Evolutionary conservation across 2,888 invertebrate genomes (phyloP).

Genomic region (Trichopria drosophilae): DNA sequence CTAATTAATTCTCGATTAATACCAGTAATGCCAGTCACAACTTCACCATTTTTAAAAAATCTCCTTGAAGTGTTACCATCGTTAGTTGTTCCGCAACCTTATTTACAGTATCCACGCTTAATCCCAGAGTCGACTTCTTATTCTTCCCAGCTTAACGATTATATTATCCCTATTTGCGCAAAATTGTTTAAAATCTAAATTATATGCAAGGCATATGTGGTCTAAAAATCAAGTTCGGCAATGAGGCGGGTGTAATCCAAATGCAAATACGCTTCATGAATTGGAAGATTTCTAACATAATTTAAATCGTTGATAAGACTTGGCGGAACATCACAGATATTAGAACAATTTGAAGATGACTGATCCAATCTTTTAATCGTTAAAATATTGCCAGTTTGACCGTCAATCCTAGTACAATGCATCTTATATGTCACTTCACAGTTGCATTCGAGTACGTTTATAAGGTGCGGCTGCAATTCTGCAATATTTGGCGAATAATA

Average conservation of each 20-base stretch:
- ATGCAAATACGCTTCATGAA: background rate
- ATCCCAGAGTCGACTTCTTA: constrained; percentile 1
- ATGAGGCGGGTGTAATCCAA: constrained; percentile 5
- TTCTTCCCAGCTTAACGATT: background rate
- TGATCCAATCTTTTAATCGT: too few species aligned
- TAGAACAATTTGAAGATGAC: background rate
- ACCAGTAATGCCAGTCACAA: constrained; percentile 1
- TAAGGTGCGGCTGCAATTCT: background rate
- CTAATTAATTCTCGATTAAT: constrained; percentile 2
- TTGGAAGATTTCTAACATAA: too few species aligned
- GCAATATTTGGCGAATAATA: background rate
- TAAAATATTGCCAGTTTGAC: constrained; percentile 5
- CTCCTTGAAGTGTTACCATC: constrained; percentile 11
- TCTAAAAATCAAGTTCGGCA: constrained; percentile 5
- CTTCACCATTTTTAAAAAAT: background rate
- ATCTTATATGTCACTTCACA: background rate
- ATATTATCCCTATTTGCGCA: constrained; percentile 4
- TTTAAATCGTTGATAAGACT: too few species aligned
- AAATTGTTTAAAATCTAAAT: background rate
- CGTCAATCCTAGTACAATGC: constrained; percentile 1
- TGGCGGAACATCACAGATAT: too few species aligned
- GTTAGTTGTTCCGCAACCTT: constrained; percentile 5
- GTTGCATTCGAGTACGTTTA: background rate
- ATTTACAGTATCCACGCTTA: constrained; percentile 7
- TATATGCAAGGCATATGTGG: background rate